A percentile compares a stretch with the other conserved stretches of the same genome.
phyloP scores from a whole-genome alignment of 2,113 vertebrate species.

The Passerina amoena region DNA sequence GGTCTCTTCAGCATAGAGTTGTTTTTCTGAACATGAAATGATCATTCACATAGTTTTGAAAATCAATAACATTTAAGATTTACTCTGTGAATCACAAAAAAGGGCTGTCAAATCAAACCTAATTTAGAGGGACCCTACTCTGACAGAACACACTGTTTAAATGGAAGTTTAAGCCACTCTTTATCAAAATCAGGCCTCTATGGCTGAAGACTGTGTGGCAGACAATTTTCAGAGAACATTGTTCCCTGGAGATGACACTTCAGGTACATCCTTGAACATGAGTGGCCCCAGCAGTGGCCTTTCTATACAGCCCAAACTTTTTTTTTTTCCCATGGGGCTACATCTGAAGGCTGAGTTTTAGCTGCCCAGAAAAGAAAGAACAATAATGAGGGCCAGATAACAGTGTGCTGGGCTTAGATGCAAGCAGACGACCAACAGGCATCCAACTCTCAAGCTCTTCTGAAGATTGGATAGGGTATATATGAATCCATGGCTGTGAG shows the following conservation, averaged over 20 bases:
- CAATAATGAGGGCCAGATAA: neutral
- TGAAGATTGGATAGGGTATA: neutral
- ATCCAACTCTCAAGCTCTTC: neutral
- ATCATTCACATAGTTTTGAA: neutral
- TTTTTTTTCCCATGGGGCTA: neutral
- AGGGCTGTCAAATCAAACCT: neutral
- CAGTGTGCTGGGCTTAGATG: neutral
- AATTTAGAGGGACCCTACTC: neutral
- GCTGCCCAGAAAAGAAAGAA: neutral
- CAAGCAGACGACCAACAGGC: rapidly evolving
- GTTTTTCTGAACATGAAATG: neutral
- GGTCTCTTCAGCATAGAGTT: neutral
- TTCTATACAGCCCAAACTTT: neutral
- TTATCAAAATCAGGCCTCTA: neutral
- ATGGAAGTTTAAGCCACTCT: neutral
- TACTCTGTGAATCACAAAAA: neutral
- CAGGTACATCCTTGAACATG: neutral
- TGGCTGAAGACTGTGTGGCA: neutral
- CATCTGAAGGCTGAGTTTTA: neutral
- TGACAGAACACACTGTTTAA: neutral
- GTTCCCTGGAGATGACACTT: neutral
- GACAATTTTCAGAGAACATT: neutral
- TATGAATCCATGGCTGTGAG: neutral
- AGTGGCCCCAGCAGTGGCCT: neutral
- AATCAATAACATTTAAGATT: neutral